Evolutionary conservation across 1,140 invertebrate genomes (phyloP).

Genomic region (Ceratitis capitata): DNA sequence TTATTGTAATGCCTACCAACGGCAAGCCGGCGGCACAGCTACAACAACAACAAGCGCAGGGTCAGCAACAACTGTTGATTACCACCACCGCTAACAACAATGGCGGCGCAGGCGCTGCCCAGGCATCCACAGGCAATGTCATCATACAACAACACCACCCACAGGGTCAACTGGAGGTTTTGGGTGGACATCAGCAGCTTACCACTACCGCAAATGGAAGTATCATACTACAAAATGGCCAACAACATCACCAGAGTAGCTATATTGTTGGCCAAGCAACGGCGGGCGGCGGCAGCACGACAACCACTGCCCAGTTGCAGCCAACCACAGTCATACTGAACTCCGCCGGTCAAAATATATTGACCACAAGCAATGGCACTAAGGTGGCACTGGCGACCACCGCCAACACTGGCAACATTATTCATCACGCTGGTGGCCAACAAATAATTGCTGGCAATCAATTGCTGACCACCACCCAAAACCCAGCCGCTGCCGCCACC

Average conservation of each 20-base stretch:
- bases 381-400: slow-evolving; percentile 50
- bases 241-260: slow-evolving; percentile 49
- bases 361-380: slow-evolving; percentile 41
- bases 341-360: slow-evolving; percentile 46
- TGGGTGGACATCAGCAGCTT: slow-evolving; percentile 33
- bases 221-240: slow-evolving; percentile 45
- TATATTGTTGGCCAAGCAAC: slow-evolving; percentile 55
- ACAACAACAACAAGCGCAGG: slow-evolving; percentile 26
- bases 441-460: slow-evolving; percentile 63
- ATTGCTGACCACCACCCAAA: slow-evolving; percentile 65
- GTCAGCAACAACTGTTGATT: slow-evolving; percentile 46
- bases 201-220: slow-evolving; percentile 40
- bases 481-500: slow-evolving; percentile 23
- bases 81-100: slow-evolving; percentile 28
- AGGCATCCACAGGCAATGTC: slow-evolving; percentile 44
- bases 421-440: slow-evolving; percentile 50
- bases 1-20: slow-evolving; percentile 67
- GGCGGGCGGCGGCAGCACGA: slow-evolving; percentile 38
- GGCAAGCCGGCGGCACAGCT: slow-evolving; percentile 49
- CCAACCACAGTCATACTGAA: slow-evolving; percentile 55
- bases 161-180: slow-evolving; percentile 40
- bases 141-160: slow-evolving; percentile 41
- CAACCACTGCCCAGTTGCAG: slow-evolving; percentile 28
- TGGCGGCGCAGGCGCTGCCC: slow-evolving; percentile 20
- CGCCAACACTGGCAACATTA: slow-evolving; percentile 40